phyloP scores from a whole-genome alignment of 2,888 invertebrate genomes.

The Trachelus iudaicus region DNA sequence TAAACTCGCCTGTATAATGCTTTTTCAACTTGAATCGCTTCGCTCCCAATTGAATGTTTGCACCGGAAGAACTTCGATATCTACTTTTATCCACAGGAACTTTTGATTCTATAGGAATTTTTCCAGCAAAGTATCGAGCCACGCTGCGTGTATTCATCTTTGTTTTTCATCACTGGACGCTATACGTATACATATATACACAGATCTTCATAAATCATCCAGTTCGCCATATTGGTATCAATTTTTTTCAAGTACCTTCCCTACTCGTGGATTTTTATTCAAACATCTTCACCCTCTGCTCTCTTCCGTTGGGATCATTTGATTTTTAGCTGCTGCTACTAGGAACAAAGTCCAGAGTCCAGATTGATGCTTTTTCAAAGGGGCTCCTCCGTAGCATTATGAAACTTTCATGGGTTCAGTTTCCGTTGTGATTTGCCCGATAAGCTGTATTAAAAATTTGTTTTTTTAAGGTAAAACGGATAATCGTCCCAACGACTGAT shows the following conservation, averaged over 20 bases:
- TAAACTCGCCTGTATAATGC: not conserved
- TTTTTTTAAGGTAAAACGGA: no score
- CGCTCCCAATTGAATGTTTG: not conserved
- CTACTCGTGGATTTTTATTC: not conserved
- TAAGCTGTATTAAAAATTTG: no score
- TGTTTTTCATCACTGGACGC: not conserved
- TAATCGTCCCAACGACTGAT: no score
- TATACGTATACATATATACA: not conserved
- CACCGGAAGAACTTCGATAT: not conserved
- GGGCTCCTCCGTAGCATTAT: no score
- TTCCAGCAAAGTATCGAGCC: not conserved
- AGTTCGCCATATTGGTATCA: no score
- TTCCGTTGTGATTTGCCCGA: no score
- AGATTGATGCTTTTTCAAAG: no score
- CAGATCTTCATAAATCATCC: no score
- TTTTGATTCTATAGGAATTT: not conserved
- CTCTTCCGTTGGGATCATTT: not conserved
- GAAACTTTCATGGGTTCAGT: no score
- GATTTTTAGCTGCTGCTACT: not conserved
- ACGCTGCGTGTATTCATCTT: not conserved
- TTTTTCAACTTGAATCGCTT: not conserved
- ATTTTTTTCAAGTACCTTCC: no score
- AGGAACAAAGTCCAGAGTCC: not conserved
- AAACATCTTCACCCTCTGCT: not conserved
- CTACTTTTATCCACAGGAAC: not conserved